phyloP scores from a whole-genome alignment of 1,140 invertebrate genomes.

The Drusus annulatus region DNA sequence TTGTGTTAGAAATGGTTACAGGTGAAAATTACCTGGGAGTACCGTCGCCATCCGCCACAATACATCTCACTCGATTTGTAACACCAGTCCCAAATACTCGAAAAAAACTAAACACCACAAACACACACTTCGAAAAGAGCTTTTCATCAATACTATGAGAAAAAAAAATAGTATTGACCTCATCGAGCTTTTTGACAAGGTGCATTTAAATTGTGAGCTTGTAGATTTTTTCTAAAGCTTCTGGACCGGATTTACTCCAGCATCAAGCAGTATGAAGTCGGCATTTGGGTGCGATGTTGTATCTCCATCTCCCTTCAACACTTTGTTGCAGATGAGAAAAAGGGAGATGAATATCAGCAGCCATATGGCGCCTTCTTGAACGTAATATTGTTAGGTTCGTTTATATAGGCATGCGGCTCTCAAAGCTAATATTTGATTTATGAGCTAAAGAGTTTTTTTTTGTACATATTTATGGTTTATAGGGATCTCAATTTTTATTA shows the following conservation, averaged over 20 bases:
- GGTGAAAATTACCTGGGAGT: constrained; percentile 43
- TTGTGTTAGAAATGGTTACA: constrained; percentile 35
- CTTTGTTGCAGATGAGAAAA: constrained; percentile 31
- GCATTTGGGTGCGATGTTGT: constrained; percentile 38
- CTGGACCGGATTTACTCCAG: constrained; percentile 26
- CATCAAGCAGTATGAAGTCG: constrained; percentile 7
- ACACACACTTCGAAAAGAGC: not conserved
- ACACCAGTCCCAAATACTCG: constrained; percentile 3
- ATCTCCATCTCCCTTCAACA: constrained; percentile 26
- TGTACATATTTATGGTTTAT: not conserved
- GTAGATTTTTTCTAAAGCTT: not conserved
- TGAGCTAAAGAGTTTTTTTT: not conserved
- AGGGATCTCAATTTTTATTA: too few species aligned
- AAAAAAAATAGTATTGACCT: not conserved
- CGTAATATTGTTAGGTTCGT: constrained; percentile 53
- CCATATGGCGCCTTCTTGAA: constrained; percentile 57
- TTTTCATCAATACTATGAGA: not conserved
- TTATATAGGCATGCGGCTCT: constrained; percentile 43
- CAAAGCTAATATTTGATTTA: constrained; percentile 34
- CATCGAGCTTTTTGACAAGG: not conserved
- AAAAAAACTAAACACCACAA: not conserved
- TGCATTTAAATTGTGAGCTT: not conserved
- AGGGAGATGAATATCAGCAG: constrained; percentile 51
- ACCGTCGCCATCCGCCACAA: not conserved
- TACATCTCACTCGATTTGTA: constrained; percentile 42